Conservation (phyloP, 2,888 invertebrate species). For the Heliconius hortense region DNA sequence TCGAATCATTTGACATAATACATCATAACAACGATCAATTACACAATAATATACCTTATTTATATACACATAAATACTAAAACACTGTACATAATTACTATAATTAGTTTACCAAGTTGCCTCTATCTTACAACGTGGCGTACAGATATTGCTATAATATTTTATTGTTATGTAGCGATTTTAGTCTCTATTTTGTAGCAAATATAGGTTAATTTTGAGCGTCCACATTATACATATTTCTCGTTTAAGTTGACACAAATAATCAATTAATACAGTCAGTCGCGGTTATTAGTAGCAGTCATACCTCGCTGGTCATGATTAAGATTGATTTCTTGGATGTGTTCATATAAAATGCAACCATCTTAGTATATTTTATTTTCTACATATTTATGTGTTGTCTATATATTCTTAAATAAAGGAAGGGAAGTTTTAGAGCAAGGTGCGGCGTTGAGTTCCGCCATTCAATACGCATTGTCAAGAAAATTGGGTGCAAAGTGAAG, state of each 20-base stretch:
- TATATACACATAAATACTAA: conserved; percentile 1
- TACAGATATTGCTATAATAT: conserved; percentile 11
- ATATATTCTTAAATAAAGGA: no score
- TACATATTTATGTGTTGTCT: no score
- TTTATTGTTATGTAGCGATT: conserved; percentile 1
- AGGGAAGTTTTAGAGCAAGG: no score
- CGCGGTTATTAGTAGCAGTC: conserved; percentile 65
- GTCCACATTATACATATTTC: background rate
- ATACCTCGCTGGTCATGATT: conserved; percentile 62
- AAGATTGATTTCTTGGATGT: conserved; percentile 57
- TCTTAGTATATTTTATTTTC: background rate
- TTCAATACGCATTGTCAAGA: no score
- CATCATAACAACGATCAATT: conserved; percentile 21
- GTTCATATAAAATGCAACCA: conserved; percentile 38
- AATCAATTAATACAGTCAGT: conserved; percentile 65
- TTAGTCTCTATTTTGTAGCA: background rate
- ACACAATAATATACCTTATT: conserved; percentile 21
- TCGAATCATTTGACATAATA: conserved; percentile 20
- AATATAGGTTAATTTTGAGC: conserved; percentile 10
- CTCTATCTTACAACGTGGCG: conserved; percentile 28
- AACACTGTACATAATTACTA: conserved; percentile 22
- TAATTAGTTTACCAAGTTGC: conserved; percentile 39
- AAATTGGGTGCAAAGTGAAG: no score
- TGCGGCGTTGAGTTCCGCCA: no score
- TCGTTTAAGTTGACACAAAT: conserved; percentile 51